Percentiles rank a stretch among this genome's conserved stretches.
Conservation (phyloP, 2,113 vertebrate species). For the Hirundichthys speculiger region DNA sequence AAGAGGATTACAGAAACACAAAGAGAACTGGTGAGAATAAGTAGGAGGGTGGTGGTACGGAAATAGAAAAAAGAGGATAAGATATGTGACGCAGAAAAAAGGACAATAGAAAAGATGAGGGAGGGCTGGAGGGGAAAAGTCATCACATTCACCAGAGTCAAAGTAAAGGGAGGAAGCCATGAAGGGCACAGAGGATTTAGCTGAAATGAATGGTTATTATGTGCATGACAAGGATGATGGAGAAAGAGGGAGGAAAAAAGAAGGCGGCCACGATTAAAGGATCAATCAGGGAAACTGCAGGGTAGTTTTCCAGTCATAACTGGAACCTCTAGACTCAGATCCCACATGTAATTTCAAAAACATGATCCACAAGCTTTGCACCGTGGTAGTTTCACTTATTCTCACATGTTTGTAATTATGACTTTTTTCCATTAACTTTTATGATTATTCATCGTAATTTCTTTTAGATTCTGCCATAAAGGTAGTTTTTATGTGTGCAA, state of each 20-base stretch:
- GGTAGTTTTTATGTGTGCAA: too few species aligned
- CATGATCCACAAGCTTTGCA: too few species aligned
- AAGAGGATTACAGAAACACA: conserved; percentile 59
- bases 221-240: conserved; percentile 13
- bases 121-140: conserved; percentile 20
- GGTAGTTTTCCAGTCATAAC: conserved; percentile 3
- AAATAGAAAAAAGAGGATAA: conserved; percentile 41
- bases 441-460: too few species aligned
- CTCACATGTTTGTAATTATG: too few species aligned
- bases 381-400: too few species aligned
- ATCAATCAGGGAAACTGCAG: conserved; percentile 7
- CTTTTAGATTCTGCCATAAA: too few species aligned
- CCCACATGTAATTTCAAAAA: too few species aligned
- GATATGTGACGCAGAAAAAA: conserved; percentile 13
- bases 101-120: conserved; percentile 27
- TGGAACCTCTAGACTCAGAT: not conserved
- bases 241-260: conserved; percentile 15
- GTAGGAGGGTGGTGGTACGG: conserved; percentile 1
- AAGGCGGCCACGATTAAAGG: conserved; percentile 14
- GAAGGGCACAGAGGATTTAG: conserved; percentile 59
- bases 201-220: conserved; percentile 40
- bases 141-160: conserved; percentile 17
- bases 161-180: conserved; percentile 22
- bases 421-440: too few species aligned
- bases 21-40: conserved; percentile 17